phyloP scores from a whole-genome alignment of 2,113 vertebrate species.

The Forbesichthys papilliferus region DNA sequence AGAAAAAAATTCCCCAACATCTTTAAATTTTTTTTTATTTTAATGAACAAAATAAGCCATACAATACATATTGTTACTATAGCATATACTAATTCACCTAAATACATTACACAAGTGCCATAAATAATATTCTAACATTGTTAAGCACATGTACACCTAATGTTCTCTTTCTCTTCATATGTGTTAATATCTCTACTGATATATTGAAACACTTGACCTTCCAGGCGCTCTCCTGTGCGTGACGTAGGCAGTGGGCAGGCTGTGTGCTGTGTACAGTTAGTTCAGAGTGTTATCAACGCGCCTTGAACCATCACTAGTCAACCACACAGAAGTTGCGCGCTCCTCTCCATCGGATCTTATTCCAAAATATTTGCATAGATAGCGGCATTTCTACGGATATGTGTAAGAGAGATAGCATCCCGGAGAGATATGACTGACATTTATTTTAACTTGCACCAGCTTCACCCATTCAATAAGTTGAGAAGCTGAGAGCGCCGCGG shows the following conservation, averaged over 20 bases:
- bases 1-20: too few relatives aligned
- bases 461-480: conserved; percentile 39
- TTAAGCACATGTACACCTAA: too few relatives aligned
- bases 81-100: too few relatives aligned
- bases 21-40: too few relatives aligned
- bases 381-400: conserved; percentile 52
- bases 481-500: conserved; percentile 21
- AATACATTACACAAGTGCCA: too few relatives aligned
- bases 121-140: too few relatives aligned
- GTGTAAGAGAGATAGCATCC: conserved; percentile 18
- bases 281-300: conserved; percentile 68
- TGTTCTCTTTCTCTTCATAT: conserved; percentile 26
- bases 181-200: conserved; percentile 63
- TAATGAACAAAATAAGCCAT: too few relatives aligned
- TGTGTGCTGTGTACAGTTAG: conserved; percentile 67
- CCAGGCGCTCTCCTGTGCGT: conserved; percentile 56
- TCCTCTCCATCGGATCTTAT: conserved; percentile 51
- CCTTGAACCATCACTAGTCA: conserved; percentile 61
- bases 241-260: conserved; percentile 79
- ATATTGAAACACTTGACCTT: conserved; percentile 68
- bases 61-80: too few relatives aligned
- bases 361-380: conserved; percentile 45
- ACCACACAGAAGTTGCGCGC: conserved; percentile 35
- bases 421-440: conserved; percentile 18
- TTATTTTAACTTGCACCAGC: conserved; percentile 37